A percentile compares a stretch with the other conserved stretches of the same genome.
Evolutionary conservation across 2,888 invertebrate species (phyloP).

Genomic region (Teinopalpus imperialis): DNA sequence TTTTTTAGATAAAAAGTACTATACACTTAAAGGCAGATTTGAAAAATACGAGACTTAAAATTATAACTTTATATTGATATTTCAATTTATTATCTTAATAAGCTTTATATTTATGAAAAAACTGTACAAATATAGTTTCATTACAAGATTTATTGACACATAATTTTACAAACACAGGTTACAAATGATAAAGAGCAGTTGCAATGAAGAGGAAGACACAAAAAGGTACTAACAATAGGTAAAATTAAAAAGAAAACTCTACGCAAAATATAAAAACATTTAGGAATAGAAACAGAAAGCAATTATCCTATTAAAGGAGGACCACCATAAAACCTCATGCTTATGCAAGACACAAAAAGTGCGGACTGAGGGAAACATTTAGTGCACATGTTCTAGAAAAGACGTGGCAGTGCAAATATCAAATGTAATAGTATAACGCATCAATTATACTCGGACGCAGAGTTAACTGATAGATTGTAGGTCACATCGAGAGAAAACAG

Average conservation of each 20-base stretch:
- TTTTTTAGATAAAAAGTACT: neutral
- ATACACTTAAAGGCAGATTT: slow-evolving; percentile 9
- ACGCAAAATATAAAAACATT: slow-evolving; percentile 27
- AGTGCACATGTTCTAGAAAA: slow-evolving; percentile 63
- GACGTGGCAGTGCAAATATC: slow-evolving; percentile 61
- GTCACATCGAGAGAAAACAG: slow-evolving; percentile 65
- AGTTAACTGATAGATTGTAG: slow-evolving; percentile 46
- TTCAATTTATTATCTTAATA: slow-evolving; percentile 1
- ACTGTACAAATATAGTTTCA: neutral
- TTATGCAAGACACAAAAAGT: slow-evolving; percentile 56
- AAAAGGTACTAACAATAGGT: too few relatives aligned
- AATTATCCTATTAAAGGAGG: slow-evolving; percentile 40
- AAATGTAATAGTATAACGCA: slow-evolving; percentile 45
- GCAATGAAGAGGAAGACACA: slow-evolving; percentile 29
- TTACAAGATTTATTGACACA: neutral
- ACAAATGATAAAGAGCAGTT: slow-evolving; percentile 31
- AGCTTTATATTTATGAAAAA: slow-evolving; percentile 2
- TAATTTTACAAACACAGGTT: slow-evolving; percentile 19
- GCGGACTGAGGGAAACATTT: slow-evolving; percentile 65
- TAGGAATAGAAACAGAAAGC: slow-evolving; percentile 38
- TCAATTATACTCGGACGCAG: slow-evolving; percentile 42
- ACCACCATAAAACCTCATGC: slow-evolving; percentile 57
- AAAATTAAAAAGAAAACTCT: slow-evolving; percentile 24
- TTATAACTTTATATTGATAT: slow-evolving; percentile 4
- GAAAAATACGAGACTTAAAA: slow-evolving; percentile 8